Conservation (phyloP, 35 echinoderm and acorn worm species). For the Lytechinus pictus region DNA sequence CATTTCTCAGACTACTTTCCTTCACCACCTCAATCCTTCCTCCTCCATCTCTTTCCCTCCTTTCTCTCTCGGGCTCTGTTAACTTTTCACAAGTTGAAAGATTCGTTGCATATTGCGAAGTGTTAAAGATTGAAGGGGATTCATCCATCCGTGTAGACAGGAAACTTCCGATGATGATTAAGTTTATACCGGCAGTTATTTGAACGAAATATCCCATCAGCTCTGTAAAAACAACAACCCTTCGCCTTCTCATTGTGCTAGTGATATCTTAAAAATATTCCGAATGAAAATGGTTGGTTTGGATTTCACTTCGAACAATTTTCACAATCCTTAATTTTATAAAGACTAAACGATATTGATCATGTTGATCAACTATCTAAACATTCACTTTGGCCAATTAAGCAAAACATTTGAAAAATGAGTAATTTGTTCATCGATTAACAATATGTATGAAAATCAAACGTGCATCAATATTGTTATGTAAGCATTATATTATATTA, state of each 20-base stretch:
- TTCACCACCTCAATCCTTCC: not conserved
- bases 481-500: not conserved
- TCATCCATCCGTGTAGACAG: not conserved
- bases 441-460: too few relatives aligned
- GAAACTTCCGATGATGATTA: not conserved
- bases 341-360: too few relatives aligned
- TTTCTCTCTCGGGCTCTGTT: conserved; percentile 27
- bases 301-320: too few relatives aligned
- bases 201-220: not conserved
- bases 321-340: too few relatives aligned
- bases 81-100: conserved; percentile 27
- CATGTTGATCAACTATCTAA: too few relatives aligned
- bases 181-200: not conserved
- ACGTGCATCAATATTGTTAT: not conserved
- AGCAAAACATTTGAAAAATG: too few relatives aligned
- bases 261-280: not conserved
- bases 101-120: conserved; percentile 22
- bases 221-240: not conserved
- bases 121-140: conserved; percentile 18
- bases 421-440: too few relatives aligned
- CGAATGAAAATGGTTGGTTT: not conserved
- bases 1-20: not conserved
- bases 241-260: not conserved
- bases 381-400: too few relatives aligned
- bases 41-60: not conserved